Evolutionary conservation across 2,888 invertebrate species (phyloP), one percentile per base, ranked within the genome.

Genomic region (Dione juno): DNA sequence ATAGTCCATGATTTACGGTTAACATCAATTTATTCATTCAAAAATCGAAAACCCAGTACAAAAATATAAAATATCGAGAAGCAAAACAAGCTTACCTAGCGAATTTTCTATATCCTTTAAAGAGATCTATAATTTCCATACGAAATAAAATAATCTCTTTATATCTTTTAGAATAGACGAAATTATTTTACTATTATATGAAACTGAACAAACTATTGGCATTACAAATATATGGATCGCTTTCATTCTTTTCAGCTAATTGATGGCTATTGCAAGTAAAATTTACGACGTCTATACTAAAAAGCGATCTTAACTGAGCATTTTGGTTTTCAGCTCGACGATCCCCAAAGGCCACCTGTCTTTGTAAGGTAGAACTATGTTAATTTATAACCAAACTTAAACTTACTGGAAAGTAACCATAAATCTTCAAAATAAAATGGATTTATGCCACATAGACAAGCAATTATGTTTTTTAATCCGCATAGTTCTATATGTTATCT

Each of bases 301-400:
- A 66, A 67, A 69, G 66, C 43, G 72, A 72, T 64, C 64, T 67
- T 69, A 72, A 72, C 72, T 69, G 67, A 72, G 72, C 69, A 69
- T 63, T 72, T 53, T 50, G 50, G 69, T 58, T 70, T 64, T 67
- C 63, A 63, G 28, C 57, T 52, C 43, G 19, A 48, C 58, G 54
- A 67, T 67, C 58, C 72, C 58, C 72, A 57, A 72, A 67, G 63
- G 58, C 69, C 66, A 72, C 69, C 67, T 72, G 70, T 61, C 70
- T 64, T 57, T 52, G 63, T 40, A 58, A 48, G 52, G 64, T 63
- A 40, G 58, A 67, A 67, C 64, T 71, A 71, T 63, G 63, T 71
- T 52, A 64, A 69, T 69, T 69, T 64, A 54, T 63, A 64, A 64
- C 54, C 9, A 40, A 64, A 52, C 50, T 64, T 64, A 21, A 64